Base-by-base conservation (phyloP, 2,797 vertebrate species). In the Anabas testudineus region DNA sequence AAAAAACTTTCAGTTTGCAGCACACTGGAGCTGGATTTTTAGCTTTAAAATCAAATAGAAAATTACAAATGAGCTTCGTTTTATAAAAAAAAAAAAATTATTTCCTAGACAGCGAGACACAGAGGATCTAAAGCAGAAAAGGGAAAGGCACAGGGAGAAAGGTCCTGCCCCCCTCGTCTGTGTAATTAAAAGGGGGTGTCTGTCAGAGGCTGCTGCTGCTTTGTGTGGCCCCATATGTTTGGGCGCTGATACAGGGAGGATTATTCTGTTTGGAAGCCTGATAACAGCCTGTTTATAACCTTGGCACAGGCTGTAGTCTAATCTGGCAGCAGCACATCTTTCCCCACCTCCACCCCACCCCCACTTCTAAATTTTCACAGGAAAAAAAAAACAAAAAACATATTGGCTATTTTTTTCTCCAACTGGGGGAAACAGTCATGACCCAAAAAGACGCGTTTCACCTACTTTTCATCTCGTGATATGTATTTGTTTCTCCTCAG, bases 241-340 rank as follows among this genome's bases (percentile, higher is more conserved):
- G 95, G 94, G 94, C 94, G 91, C 96, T 97, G 97, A 98, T 98
- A 97, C 95, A 95, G 96, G 95, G 95, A 94, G 96, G 96, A 97
- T 98, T 97, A 97, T 95, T 97, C 96, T 97, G 96, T 97, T 97
- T 95, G 95, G 95, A 95, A 95, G 94, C 94, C 93, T 91, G 97
- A 98, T 99, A 99, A 97, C 93, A 93, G 95, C 95, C 95, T 97
- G 96, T 98, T 98, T 98, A 97, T 97, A 97, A 97, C 96, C 95
- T 96, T 98, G 96, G 96, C 97, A 96, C 94, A 94, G 95, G 93
- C 95, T 92, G 94, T 89, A 94, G 93, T 93, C 95, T 98, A 98
- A 99, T 99, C 97, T 98, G 97, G 92, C 96, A 95, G 95, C 93
- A 95, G 94, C 96, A 97, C 95, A 96, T 96, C 96, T 94, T 93